These are phyloP conservation scores for Eremophila alpestris DNA, from an alignment of 2,797 vertebrate species.

Conservation along the genomic window DNA sequence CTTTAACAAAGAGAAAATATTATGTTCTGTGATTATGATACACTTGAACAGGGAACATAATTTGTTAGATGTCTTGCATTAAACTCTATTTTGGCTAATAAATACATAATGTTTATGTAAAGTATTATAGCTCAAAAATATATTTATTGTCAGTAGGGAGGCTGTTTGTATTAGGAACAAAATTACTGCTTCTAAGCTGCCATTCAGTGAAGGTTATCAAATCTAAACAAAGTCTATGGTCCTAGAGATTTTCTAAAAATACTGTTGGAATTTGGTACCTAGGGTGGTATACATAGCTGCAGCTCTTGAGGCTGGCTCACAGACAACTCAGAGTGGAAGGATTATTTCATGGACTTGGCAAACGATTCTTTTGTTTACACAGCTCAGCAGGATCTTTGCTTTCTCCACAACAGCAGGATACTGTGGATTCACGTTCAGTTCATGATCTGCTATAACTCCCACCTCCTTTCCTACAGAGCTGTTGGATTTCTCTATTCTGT, in stretches of 20 bases:
- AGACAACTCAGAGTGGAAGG: background rate
- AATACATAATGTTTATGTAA: background rate
- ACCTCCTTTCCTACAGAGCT: background rate
- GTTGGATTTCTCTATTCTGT: background rate
- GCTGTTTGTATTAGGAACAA: background rate
- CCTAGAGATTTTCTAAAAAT: background rate
- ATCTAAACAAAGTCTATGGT: conserved; percentile 11
- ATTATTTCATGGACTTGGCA: background rate
- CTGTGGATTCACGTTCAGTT: background rate
- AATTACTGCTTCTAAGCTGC: conserved; percentile 2
- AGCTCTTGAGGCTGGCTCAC: background rate
- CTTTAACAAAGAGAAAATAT: background rate
- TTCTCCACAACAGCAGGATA: conserved; percentile 17
- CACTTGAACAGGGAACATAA: background rate
- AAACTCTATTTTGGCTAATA: background rate
- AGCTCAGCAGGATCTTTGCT: conserved; percentile 20
- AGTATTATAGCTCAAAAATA: background rate
- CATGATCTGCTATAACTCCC: background rate
- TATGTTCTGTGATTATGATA: background rate
- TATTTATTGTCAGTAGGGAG: background rate
- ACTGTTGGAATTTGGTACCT: background rate
- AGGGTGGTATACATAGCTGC: background rate
- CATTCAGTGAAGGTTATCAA: conserved; percentile 1
- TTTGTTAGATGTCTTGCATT: conserved; percentile 7
- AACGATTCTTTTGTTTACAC: conserved; percentile 32